Base-by-base conservation (phyloP, 2,113 vertebrate genomes). In the Rhegmatorhina hoffmannsi region DNA sequence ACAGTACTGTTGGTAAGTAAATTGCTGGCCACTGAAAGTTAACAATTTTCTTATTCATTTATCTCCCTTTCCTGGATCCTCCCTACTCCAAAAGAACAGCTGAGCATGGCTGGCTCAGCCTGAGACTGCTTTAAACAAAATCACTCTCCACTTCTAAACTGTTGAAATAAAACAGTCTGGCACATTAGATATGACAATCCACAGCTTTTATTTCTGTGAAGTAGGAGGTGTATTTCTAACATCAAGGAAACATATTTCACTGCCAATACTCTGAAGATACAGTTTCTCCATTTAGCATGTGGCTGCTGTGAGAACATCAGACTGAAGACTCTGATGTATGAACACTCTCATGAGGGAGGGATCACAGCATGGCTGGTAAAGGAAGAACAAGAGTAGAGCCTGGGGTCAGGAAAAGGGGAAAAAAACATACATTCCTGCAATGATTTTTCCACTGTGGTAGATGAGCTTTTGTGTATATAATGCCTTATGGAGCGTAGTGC, bases 161-260 rank as follows among this genome's bases (percentile, higher is more conserved):
- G 64, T 75, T 95, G 83, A 81, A 96, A 96, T 94, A 93, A 92
- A 92, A 70, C 18, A 87, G 94, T 92, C 95, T 97, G 96, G 68
- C 96, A 92, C 13, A 6, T 94, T 92, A 81, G 53, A 88, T 91
- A 64, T 91, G 92, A 93, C 38, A 84, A 52, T 64, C 81, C 64
- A 92, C 94, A 94, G 86, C 36, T 92, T 94, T 89, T 87, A 90
- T 78, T 94, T 89, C 91, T 91, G 86, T 78, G 76, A 93, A 93
- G 94, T 90, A 81, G 92, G 95, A 93, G 89, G 95, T 93, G 86
- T 95, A 62, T 91, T 89, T 86, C 91, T 74, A 94, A 88, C 92
- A 92, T 55, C 85, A 90, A 94, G 52, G 73, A 93, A 89, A 72
- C 50, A 38, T 76, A 81, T 92, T 90, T 87, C 80, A 81, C 66